Percentiles rank a stretch among this genome's conserved stretches.
Evolutionary conservation across 2,888 invertebrate genomes (phyloP).

Genomic region (Drosophila mimetica): DNA sequence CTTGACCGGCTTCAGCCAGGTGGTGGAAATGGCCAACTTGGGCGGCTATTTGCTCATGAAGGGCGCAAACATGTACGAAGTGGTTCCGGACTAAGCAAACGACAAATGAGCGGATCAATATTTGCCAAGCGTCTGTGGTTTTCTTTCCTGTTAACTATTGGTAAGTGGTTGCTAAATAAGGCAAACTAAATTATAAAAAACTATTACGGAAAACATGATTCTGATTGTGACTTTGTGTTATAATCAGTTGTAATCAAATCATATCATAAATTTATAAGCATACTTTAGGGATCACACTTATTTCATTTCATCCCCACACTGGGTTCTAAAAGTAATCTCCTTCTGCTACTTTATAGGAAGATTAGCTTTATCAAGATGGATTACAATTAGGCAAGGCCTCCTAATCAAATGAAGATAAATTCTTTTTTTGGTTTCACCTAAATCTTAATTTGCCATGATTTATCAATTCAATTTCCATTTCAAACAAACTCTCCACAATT

Average conservation of each 20-base stretch:
- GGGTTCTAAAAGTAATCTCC: background rate
- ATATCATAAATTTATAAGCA: slow-evolving; percentile 2
- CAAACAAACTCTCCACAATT: slow-evolving; percentile 31
- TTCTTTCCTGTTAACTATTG: slow-evolving; percentile 1
- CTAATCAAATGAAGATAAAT: too few relatives aligned
- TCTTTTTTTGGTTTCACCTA: too few relatives aligned
- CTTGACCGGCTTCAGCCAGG: slow-evolving; percentile 85
- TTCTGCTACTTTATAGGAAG: background rate
- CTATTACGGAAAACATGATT: background rate
- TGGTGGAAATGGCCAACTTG: slow-evolving; percentile 92
- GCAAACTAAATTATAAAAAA: background rate
- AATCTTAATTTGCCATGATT: too few relatives aligned
- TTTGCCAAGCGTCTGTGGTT: slow-evolving; percentile 21
- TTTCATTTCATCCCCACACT: background rate
- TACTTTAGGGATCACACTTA: slow-evolving; percentile 14
- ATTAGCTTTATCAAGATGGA: too few relatives aligned
- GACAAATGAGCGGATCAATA: slow-evolving; percentile 45
- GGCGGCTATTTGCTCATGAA: slow-evolving; percentile 94
- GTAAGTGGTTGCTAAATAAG: slow-evolving; percentile 13
- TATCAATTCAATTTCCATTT: too few relatives aligned
- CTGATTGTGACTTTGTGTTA: background rate
- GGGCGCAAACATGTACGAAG: slow-evolving; percentile 90
- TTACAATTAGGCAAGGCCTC: too few relatives aligned
- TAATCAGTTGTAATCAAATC: too few relatives aligned
- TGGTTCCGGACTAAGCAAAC: slow-evolving; percentile 84